Percentiles rank a stretch among this genome's conserved stretches.
Evolutionary conservation across 2,888 invertebrate species (phyloP).

Genomic region (Nymphalis polychloros): DNA sequence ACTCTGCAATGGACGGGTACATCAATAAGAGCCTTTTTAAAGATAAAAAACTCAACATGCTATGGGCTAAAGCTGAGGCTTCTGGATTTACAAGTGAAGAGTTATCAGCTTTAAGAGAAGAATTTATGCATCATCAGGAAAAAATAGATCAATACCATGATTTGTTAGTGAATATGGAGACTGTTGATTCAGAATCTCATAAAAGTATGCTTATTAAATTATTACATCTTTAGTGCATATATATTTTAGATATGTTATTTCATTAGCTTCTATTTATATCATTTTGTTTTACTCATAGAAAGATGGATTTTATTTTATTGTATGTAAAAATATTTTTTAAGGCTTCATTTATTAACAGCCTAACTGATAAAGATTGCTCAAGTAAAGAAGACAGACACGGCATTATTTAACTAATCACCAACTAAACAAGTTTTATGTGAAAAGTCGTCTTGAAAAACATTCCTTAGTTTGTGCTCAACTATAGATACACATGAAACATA

Average conservation of each 20-base stretch:
- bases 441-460: no score
- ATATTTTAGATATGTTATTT: not conserved
- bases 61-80: constrained; percentile 94
- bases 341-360: no score
- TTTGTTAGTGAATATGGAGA: constrained; percentile 86
- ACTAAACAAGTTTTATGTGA: no score
- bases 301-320: no score
- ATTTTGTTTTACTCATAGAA: no score
- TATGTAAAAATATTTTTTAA: no score
- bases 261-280: no score
- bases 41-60: constrained; percentile 93
- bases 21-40: constrained; percentile 90
- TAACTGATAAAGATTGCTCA: no score
- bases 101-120: constrained; percentile 90
- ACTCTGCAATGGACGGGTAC: constrained; percentile 80
- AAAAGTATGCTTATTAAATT: constrained; percentile 78
- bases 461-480: no score
- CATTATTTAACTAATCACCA: no score
- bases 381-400: no score
- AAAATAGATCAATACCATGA: constrained; percentile 95
- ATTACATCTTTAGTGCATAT: not conserved
- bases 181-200: constrained; percentile 80
- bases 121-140: constrained; percentile 95
- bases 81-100: constrained; percentile 94
- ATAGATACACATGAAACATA: no score